Conservation (phyloP, 2,797 vertebrate genomes). For the Paguma larvata region DNA sequence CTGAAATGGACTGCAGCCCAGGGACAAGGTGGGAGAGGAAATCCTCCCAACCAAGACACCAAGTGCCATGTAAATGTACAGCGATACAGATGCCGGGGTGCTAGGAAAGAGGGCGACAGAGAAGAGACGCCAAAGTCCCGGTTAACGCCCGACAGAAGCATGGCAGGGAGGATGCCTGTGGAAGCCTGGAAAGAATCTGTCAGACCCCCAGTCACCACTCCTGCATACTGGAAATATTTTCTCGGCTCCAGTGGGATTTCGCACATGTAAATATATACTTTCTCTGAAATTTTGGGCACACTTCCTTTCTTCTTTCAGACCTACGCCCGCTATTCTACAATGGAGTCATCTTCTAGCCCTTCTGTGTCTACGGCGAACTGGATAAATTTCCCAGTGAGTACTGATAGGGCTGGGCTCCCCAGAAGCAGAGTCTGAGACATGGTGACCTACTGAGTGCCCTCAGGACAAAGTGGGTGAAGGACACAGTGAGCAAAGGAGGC, state of each 20-base stretch:
- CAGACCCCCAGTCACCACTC: background rate
- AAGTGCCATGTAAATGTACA: too few species aligned
- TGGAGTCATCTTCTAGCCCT: background rate
- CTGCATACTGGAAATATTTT: background rate
- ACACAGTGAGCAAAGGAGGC: background rate
- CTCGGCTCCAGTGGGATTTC: background rate
- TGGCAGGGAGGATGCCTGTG: fast-evolving
- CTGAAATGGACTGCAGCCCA: background rate
- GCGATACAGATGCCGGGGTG: too few species aligned
- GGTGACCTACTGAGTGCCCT: background rate
- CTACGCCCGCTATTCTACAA: background rate
- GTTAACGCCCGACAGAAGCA: background rate
- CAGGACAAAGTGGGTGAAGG: background rate
- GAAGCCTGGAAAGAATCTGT: background rate
- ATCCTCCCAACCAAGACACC: background rate
- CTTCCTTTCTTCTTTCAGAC: background rate
- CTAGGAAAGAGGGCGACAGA: background rate
- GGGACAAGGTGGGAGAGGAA: background rate
- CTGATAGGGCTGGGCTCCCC: background rate
- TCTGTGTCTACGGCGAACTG: fast-evolving
- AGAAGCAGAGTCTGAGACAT: background rate
- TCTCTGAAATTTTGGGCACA: background rate
- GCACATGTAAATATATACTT: background rate
- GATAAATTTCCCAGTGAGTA: background rate
- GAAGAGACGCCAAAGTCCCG: background rate